These are phyloP conservation scores for Tinea pellionella DNA, from an alignment of 2,888 invertebrate species.

Conservation along the genomic window DNA sequence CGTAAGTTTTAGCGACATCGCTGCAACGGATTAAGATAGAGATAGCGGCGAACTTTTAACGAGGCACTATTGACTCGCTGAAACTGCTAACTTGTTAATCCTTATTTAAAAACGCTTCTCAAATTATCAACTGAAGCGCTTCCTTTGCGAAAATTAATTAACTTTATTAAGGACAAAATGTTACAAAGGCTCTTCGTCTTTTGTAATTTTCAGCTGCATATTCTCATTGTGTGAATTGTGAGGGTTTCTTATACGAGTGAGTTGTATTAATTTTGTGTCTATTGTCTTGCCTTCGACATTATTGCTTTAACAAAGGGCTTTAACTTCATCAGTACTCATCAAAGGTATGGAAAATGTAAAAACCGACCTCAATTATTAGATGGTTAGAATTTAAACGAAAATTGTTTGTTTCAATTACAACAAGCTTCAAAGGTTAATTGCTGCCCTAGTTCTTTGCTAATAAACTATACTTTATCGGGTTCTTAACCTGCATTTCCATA, in stretches of 20 bases:
- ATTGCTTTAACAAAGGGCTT: not conserved
- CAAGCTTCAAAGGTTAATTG: not conserved
- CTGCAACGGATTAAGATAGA: conserved; percentile 13
- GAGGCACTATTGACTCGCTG: conserved; percentile 45
- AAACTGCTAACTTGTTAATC: conserved; percentile 38
- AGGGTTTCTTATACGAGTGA: not conserved
- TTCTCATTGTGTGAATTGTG: not conserved
- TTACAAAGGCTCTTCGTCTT: not conserved
- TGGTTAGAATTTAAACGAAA: not conserved
- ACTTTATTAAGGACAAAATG: not conserved
- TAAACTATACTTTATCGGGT: not conserved
- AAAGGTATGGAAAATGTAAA: not conserved
- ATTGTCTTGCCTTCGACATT: not conserved
- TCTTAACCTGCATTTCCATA: not conserved
- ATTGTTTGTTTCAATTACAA: not conserved
- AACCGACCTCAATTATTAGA: not conserved
- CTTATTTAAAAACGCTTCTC: conserved; percentile 29
- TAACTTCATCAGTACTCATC: not conserved
- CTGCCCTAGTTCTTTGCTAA: not conserved
- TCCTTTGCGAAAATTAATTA: not conserved
- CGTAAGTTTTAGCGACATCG: conserved; percentile 12
- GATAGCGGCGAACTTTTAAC: conserved; percentile 34
- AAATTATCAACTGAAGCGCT: conserved; percentile 9
- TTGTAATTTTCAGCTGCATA: not conserved
- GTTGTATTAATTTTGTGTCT: not conserved